Base-by-base conservation (phyloP, 2,797 vertebrate species). In the Notolepis coatsorum region DNA sequence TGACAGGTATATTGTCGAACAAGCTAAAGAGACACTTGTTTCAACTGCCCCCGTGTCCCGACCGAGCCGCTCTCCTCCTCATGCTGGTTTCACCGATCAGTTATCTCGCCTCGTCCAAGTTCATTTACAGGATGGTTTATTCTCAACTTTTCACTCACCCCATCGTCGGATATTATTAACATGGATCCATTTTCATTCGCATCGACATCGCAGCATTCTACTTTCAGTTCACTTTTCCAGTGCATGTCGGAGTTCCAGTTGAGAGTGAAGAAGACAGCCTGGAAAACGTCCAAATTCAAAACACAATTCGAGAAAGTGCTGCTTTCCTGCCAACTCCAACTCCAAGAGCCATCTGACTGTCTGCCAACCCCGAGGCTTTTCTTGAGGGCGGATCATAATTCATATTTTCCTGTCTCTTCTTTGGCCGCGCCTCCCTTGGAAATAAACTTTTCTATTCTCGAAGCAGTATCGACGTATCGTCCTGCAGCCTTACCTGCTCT, bases 201-300 rank as follows among this genome's bases (percentile, higher is more conserved):
- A 72, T 92, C 89, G 28, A 88, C 86, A 35, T 86, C 83, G 71
- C 89, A 80, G 66, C 93, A 91, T 68, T 94, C 90, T 20, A 92
- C 93, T 91, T 93, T 95, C 46, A 89, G 90, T 63, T 95, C 94
- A 37, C 92, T 93, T 90, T 95, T 96, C 96, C 96, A 97, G 88
- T 95, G 96, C 96, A 97, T 97, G 71, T 79, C 50, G 63, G 75
- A n/a, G 7, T 51, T 79, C 65, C 68, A 7, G 62, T 4, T 70
- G 61, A 48, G 68, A 56, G 75, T 73, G 71, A 91, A 91, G 80
- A 53, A 84, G 90, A 83, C 50, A 79, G 81, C 69, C 54, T 15
- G 24, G 30, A 0, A 45, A 52, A 24, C 12, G 23, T 51, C 23
- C 18, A 4, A 23, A 28, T 13, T 18, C 12, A 65, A 48, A 67